Percentiles rank a stretch among this genome's conserved stretches.
These are phyloP conservation scores for Podotricha telesiphe DNA, from an alignment of 2,888 invertebrate species.

Conservation along the genomic window DNA sequence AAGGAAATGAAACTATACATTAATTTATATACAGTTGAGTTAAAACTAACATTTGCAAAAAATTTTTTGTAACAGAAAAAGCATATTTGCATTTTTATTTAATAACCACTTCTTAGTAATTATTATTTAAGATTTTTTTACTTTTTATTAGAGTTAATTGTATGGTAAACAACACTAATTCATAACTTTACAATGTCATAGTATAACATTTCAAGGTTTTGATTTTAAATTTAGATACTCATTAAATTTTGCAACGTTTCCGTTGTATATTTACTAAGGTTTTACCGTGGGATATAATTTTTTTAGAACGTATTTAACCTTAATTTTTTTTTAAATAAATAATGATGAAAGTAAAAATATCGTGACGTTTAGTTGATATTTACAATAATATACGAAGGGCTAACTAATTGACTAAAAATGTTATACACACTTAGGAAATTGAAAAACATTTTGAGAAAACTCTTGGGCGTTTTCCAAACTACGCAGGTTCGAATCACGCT, in stretches of 20 bases:
- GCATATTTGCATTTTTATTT: not conserved
- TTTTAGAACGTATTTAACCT: no score
- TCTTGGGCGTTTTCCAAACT: no score
- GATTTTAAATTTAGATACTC: not conserved
- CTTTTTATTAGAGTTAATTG: not conserved
- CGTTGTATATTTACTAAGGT: not conserved
- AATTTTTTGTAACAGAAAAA: not conserved
- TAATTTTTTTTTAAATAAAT: no score
- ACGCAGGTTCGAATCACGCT: no score
- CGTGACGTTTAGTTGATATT: no score
- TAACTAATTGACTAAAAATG: no score
- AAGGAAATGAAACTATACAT: not conserved
- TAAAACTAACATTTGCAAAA: not conserved
- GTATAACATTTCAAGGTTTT: constrained; percentile 5
- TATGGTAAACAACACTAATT: not conserved
- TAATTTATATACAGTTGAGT: not conserved
- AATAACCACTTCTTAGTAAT: not conserved
- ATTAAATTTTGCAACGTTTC: constrained; percentile 13
- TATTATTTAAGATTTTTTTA: not conserved
- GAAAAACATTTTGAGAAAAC: no score
- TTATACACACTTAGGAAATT: no score
- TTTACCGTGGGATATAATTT: not conserved
- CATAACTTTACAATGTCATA: constrained; percentile 7
- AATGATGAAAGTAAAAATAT: no score
- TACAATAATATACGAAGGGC: no score